Evolutionary conservation across 1,140 invertebrate species (phyloP), one percentile per base, ranked within the genome.

Genomic region (Atta cephalotes): DNA sequence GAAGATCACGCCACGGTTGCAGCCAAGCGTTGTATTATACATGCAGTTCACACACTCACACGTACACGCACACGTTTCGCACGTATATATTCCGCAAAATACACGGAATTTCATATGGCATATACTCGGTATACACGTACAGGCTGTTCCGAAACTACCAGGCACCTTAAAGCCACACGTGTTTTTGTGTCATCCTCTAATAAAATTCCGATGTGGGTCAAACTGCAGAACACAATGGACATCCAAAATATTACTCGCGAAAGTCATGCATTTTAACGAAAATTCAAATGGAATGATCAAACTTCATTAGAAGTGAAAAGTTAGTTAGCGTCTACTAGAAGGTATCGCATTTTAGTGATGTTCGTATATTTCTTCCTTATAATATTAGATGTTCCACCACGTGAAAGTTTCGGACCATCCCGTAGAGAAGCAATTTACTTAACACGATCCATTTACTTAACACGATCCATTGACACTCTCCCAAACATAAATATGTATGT

Each of bases 401-500:
- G 80, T 53, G 45, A 39, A 58, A 84, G 56, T 76, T 84, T 84
- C 80, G 80, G 70, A 84, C 56, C 56, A 76, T 58, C 80, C 68
- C 80, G 80, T 82, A 84, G 80, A 76, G 56, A 63, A 71, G 56
- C 80, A 74, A 25, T 84, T 76, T 63, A 84, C 39, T 76, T 70
- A 68, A 74, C 80, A 49, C 12, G 28, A 51, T 51, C 49, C 49
- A 51, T 51, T 16, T 51, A 51, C 49, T 51, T 12, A 51, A 70
- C 80, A 84, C 80, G 18, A 31, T 62, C 70, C 80, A 62, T 62
- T 84, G 14, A 84, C 80, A 84, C 74, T 85, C 21, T 85, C 80
- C 70, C 62, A 76, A 56, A 78, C 80, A 80, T 71, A 86, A 89
- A 68, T 88, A 89, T 92, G 84, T 88, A 87, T 87, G 79, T 79